These are phyloP conservation scores for Acanthosepion pharaonis DNA, from an alignment of 2,888 invertebrate genomes.

Conservation along the genomic window DNA sequence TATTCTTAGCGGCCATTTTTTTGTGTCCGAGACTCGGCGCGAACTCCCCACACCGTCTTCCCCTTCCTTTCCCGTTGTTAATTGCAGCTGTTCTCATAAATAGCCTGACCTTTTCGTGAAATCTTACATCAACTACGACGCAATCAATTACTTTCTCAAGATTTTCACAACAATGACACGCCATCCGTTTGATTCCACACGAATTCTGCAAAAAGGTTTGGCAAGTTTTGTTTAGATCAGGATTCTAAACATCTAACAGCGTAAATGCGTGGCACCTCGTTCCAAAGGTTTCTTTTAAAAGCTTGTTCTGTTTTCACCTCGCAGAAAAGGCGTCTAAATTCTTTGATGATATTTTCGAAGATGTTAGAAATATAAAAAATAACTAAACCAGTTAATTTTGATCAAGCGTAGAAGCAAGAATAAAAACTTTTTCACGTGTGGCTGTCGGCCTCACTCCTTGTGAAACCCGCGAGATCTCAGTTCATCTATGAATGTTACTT, in stretches of 20 bases:
- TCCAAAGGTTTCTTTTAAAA: not conserved
- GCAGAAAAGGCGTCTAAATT: not conserved
- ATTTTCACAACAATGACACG: not conserved
- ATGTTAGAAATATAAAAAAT: too few relatives aligned
- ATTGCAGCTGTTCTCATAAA: not conserved
- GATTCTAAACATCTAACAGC: not conserved
- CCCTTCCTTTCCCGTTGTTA: not conserved
- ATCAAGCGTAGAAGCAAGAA: too few relatives aligned
- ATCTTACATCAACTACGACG: not conserved
- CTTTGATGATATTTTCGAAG: not conserved
- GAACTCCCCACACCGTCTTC: not conserved
- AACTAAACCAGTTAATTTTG: too few relatives aligned
- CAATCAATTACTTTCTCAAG: not conserved
- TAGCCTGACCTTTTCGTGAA: not conserved
- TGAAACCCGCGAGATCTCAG: too few relatives aligned
- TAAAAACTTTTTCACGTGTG: too few relatives aligned
- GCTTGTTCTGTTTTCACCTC: not conserved
- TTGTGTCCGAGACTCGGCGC: not conserved
- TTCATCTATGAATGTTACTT: too few relatives aligned
- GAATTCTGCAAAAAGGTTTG: not conserved
- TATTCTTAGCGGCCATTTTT: not conserved
- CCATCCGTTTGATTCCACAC: not conserved
- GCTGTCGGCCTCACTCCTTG: too few relatives aligned
- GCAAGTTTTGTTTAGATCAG: not conserved
- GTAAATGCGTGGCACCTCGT: not conserved